phyloP scores from a whole-genome alignment of 1,140 invertebrate species.

The Eufriesea mexicana region DNA sequence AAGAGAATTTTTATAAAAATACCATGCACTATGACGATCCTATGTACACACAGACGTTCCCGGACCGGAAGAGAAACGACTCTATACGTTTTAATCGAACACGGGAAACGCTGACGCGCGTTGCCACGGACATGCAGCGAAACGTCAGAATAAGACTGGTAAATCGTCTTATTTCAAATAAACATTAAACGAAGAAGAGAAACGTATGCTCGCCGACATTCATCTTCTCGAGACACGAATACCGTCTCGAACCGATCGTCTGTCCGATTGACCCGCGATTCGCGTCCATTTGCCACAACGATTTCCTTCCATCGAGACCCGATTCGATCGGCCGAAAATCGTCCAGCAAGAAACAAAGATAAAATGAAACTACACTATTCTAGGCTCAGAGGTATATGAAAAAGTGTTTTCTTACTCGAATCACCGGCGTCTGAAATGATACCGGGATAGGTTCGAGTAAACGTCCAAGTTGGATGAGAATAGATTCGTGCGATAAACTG shows the following conservation, averaged over 20 bases:
- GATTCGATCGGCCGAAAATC: conserved; percentile 61
- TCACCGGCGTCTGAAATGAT: neutral
- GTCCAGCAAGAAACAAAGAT: conserved; percentile 60
- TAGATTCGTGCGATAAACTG: conserved; percentile 13
- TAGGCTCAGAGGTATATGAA: conserved; percentile 64
- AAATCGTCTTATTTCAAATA: neutral
- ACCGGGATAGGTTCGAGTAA: neutral
- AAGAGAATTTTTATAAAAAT: conserved; percentile 64
- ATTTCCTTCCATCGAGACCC: conserved; percentile 12
- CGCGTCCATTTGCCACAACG: neutral
- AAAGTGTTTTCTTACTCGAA: conserved; percentile 44
- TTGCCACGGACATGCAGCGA: neutral
- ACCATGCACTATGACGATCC: conserved; percentile 56
- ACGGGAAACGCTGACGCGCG: neutral
- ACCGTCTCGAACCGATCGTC: conserved; percentile 19
- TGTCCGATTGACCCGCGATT: conserved; percentile 27
- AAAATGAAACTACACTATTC: conserved; percentile 59
- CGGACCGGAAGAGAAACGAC: conserved; percentile 40
- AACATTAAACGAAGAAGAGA: neutral
- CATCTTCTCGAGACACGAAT: too few species aligned
- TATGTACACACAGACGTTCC: conserved; percentile 57
- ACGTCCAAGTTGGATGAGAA: neutral
- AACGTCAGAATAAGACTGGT: conserved; percentile 1
- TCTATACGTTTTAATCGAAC: conserved; percentile 9
- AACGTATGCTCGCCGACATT: conserved; percentile 7